phyloP scores from a whole-genome alignment of 2,797 vertebrate genomes.

The Epinephelus awoara region DNA sequence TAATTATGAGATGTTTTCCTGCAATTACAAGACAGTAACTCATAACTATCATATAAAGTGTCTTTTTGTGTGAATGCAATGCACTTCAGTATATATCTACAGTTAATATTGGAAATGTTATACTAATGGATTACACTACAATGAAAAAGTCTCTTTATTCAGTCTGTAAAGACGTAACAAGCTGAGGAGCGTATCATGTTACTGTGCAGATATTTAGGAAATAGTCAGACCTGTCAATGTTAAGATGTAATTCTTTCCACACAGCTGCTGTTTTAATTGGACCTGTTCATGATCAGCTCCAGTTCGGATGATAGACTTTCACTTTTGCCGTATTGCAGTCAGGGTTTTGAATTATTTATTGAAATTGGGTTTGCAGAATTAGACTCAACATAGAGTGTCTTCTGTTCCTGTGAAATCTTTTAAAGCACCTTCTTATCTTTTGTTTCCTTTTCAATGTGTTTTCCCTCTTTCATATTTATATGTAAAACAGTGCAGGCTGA shows the following conservation, averaged over 20 bases:
- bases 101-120: slow-evolving; percentile 16
- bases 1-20: no score
- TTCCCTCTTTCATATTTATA: slow-evolving; percentile 18
- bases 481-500: slow-evolving; percentile 11
- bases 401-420: slow-evolving; percentile 27
- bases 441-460: slow-evolving; percentile 17
- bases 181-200: slow-evolving; percentile 19
- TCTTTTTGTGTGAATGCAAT: no score
- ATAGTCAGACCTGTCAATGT: slow-evolving; percentile 4
- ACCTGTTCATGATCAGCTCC: background rate
- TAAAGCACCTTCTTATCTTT: slow-evolving; percentile 26
- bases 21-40: no score
- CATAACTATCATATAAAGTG: no score
- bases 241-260: background rate
- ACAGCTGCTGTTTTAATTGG: background rate
- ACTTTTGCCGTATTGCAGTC: slow-evolving; percentile 46
- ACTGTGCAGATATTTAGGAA: slow-evolving; percentile 39
- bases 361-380: slow-evolving; percentile 16
- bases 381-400: slow-evolving; percentile 6
- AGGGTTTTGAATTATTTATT: slow-evolving; percentile 25
- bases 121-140: slow-evolving; percentile 21
- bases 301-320: slow-evolving; percentile 11
- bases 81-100: slow-evolving; percentile 12
- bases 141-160: slow-evolving; percentile 11
- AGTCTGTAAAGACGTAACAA: slow-evolving; percentile 48